These are phyloP conservation scores for Tragelaphus buxtoni DNA, from an alignment of 2,113 vertebrate genomes.

Conservation along the genomic window DNA sequence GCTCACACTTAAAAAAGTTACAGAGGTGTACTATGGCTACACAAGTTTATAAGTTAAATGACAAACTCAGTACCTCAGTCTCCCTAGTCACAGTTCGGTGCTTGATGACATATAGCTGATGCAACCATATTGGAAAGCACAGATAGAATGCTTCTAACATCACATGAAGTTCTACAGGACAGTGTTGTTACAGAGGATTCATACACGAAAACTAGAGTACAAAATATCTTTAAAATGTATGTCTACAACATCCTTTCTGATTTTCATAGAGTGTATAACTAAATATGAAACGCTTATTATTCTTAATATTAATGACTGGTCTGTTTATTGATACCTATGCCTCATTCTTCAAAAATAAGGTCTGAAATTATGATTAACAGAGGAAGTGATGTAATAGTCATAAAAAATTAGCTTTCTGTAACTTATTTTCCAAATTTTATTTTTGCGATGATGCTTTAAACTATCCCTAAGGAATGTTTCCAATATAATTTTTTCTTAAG, in stretches of 20 bases:
- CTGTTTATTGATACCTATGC: background rate
- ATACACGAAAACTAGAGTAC: background rate
- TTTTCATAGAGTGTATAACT: background rate
- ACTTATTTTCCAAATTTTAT: constrained; percentile 10
- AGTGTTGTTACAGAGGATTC: background rate
- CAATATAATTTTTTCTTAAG: constrained; percentile 9
- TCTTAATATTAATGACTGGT: background rate
- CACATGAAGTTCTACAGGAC: background rate
- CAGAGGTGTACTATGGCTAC: background rate
- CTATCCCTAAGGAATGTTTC: background rate
- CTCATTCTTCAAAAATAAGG: background rate
- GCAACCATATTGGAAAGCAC: background rate
- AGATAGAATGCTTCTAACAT: background rate
- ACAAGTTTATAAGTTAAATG: background rate
- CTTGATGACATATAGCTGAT: background rate
- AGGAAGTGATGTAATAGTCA: background rate
- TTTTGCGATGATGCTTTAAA: background rate
- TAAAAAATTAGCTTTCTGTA: background rate
- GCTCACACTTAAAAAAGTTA: background rate
- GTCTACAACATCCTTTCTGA: background rate
- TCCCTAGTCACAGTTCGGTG: background rate
- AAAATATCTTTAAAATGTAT: background rate
- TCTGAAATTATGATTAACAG: background rate
- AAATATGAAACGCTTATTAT: background rate
- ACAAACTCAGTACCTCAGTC: background rate